These are phyloP conservation scores for Augochlorella aurata DNA, from an alignment of 2,888 invertebrate genomes.

Conservation along the genomic window DNA sequence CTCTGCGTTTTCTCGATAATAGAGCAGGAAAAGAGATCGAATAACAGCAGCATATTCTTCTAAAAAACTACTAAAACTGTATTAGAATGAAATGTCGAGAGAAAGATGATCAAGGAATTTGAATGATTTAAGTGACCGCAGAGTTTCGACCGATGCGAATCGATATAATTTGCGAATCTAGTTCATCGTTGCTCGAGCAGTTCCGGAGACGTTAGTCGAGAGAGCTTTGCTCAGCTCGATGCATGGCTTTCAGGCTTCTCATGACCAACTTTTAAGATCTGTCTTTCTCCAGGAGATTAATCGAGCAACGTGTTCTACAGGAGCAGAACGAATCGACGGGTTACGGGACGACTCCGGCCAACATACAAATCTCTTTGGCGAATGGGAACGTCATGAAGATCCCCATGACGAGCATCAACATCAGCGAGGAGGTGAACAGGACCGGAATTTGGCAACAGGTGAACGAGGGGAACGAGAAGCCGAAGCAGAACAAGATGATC, in stretches of 20 bases:
- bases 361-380: constrained; percentile 93
- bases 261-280: neutral
- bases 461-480: constrained; percentile 86
- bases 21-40: no score
- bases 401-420: constrained; percentile 92
- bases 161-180: constrained; percentile 18
- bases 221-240: constrained; percentile 54
- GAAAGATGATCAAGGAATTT: no score
- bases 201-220: constrained; percentile 20
- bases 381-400: constrained; percentile 96
- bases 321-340: constrained; percentile 77
- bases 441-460: constrained; percentile 97
- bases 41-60: no score
- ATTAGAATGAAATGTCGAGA: no score
- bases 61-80: no score
- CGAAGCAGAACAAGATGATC: constrained; percentile 76
- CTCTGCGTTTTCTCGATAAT: no score
- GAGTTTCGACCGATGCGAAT: constrained; percentile 13
- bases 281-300: constrained; percentile 1
- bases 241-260: constrained; percentile 59
- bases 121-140: neutral
- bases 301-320: constrained; percentile 60
- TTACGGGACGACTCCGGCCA: constrained; percentile 82
- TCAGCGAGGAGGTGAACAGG: constrained; percentile 96
- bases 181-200: constrained; percentile 13